A percentile compares a stretch with the other conserved stretches of the same genome.
Evolutionary conservation across 2,113 vertebrate species (phyloP).

Genomic region (Donacobius atricapilla): DNA sequence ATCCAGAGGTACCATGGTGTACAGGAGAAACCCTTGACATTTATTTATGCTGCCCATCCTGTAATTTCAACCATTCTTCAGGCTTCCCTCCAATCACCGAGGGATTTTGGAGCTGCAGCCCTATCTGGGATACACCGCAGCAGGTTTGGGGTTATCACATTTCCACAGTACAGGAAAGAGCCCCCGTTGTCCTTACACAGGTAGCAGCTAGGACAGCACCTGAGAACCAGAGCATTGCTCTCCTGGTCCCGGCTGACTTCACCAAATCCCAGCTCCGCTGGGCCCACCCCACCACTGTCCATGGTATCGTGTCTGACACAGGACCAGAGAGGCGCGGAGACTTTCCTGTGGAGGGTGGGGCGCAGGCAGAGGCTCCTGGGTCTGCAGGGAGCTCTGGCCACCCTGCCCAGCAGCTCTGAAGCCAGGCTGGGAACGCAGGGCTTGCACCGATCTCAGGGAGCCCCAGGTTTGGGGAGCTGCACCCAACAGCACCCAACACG

Average conservation of each 20-base stretch:
- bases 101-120: not conserved
- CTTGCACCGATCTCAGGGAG: not conserved
- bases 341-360: not conserved
- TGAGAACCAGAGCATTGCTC: not conserved
- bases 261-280: not conserved
- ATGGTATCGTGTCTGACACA: no score
- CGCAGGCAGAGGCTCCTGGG: not conserved
- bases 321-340: no score
- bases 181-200: not conserved
- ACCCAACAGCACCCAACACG: rapidly evolving
- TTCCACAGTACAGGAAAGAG: not conserved
- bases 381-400: not conserved
- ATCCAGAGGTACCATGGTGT: not conserved
- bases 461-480: rapidly evolving
- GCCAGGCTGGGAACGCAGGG: not conserved
- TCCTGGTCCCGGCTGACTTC: not conserved
- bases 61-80: not conserved
- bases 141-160: not conserved
- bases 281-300: not conserved
- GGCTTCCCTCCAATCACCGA: not conserved
- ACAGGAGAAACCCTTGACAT: not conserved
- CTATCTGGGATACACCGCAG: not conserved
- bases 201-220: not conserved
- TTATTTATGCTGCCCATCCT: not conserved
- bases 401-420: not conserved